phyloP scores from a whole-genome alignment of 2,888 invertebrate species.

The Lycia hirtaria region DNA sequence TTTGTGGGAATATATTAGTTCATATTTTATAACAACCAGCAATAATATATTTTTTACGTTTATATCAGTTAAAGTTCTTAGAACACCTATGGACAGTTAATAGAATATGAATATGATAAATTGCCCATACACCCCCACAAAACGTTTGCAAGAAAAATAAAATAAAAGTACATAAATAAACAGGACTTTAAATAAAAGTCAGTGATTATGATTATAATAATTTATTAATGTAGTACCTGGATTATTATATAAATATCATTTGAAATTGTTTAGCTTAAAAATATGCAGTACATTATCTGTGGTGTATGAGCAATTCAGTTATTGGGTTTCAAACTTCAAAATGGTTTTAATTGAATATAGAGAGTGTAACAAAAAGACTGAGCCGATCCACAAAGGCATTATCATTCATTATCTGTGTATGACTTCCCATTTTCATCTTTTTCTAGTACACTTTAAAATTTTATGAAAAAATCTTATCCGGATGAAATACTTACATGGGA shows the following conservation, averaged over 20 bases:
- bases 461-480: no score
- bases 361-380: not conserved
- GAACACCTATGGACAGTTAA: conserved; percentile 24
- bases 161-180: conserved; percentile 72
- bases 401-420: no score
- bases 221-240: conserved; percentile 63
- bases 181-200: conserved; percentile 82
- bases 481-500: no score
- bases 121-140: conserved; percentile 86
- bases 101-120: conserved; percentile 37
- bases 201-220: conserved; percentile 64
- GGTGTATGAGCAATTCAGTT: conserved; percentile 83
- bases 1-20: conserved; percentile 84
- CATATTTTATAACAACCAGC: conserved; percentile 46
- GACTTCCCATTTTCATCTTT: not conserved
- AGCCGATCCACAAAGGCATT: not conserved
- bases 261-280: conserved; percentile 47
- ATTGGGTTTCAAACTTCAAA: conserved; percentile 31
- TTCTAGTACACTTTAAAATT: not conserved
- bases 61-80: conserved; percentile 24
- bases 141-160: conserved; percentile 70
- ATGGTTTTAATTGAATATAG: not conserved
- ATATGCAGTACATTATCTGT: conserved; percentile 68
- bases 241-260: conserved; percentile 34
- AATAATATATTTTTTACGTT: conserved; percentile 43